These are phyloP conservation scores for Chrysodeixis includens DNA, from an alignment of 2,888 invertebrate species.

Conservation along the genomic window DNA sequence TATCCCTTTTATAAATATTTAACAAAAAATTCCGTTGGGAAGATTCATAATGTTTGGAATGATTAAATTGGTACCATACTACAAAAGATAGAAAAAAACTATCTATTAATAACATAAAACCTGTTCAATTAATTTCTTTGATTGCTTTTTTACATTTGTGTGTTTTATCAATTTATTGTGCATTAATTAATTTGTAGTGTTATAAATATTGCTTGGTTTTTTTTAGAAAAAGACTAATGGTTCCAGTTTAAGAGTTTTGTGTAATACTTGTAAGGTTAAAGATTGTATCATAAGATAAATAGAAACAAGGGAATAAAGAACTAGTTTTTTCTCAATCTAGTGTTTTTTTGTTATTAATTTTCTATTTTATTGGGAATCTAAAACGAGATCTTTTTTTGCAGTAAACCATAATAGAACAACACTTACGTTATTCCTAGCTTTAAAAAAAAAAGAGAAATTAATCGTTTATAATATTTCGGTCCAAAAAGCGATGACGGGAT, in stretches of 20 bases:
- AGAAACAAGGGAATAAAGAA: not conserved
- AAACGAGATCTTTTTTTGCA: no score
- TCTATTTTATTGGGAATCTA: not conserved
- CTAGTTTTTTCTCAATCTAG: not conserved
- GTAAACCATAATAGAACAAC: no score
- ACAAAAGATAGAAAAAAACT: not conserved
- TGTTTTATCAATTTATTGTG: slow-evolving; percentile 7
- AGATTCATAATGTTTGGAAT: no score
- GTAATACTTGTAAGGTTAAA: slow-evolving; percentile 18
- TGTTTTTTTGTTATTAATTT: not conserved
- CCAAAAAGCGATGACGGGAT: no score
- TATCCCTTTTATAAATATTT: no score
- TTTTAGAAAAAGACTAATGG: slow-evolving; percentile 24
- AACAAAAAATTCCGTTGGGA: no score
- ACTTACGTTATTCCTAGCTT: no score
- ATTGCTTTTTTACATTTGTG: slow-evolving; percentile 9
- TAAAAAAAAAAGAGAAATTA: no score
- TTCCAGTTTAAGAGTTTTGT: slow-evolving; percentile 20
- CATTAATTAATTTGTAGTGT: not conserved
- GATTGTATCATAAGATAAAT: not conserved
- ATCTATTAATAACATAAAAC: not conserved
- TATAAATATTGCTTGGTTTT: not conserved
- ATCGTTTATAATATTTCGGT: no score
- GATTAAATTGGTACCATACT: no score
- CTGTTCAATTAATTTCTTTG: slow-evolving; percentile 18